Evolutionary conservation across 2,888 invertebrate species (phyloP), one percentile per base, ranked within the genome.

Genomic region (Creontiades dilutus): DNA sequence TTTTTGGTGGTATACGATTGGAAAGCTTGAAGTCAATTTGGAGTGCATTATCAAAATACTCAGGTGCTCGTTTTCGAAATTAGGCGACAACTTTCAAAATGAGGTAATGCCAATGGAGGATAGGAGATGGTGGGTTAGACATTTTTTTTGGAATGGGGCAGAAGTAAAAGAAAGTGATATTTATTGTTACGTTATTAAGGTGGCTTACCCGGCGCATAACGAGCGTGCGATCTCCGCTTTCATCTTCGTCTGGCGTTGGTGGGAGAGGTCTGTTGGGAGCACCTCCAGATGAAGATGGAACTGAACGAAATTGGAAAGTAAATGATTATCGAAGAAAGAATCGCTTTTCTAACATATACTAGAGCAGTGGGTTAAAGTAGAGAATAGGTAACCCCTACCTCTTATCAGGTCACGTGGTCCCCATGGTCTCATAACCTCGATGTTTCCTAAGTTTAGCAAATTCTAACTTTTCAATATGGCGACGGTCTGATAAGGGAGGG

Each of bases 171-270:
- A 37, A 37, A 37, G 7, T 37, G 37, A 7, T 37, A 37, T 37
- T 37, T 37, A 4, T 37, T 37, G 37, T 37, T 37, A 4, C 7
- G 16, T 19, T n/a, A 78, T 68, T 12, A 23, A 78, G 52, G 23
- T 47, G 19, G 95, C 97, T 96, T 94, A 98, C 98, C 96, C 98
- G 95, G 94, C 98, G 96, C 95, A 98, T 96, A 93, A 98, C 98
- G 93, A 98, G 95, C 90, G 98, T 98, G 93, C 97, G 95, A 93
- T 98, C 98, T 90, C 96, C 96, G 92, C 95, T 94, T 94, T 96
- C 96, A 93, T 97, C 97, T 93, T 98, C 98, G 93, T 98, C 98
- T 68, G 98, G 98, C 87, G 98, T 98, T 86, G 98, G 98, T 90
- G 98, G 98, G 93, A 98, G 95, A 87, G 98, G 98, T 92, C 98